Evolutionary conservation across 2,113 vertebrate genomes (phyloP).

Genomic region (Microcebus ravelobensis): DNA sequence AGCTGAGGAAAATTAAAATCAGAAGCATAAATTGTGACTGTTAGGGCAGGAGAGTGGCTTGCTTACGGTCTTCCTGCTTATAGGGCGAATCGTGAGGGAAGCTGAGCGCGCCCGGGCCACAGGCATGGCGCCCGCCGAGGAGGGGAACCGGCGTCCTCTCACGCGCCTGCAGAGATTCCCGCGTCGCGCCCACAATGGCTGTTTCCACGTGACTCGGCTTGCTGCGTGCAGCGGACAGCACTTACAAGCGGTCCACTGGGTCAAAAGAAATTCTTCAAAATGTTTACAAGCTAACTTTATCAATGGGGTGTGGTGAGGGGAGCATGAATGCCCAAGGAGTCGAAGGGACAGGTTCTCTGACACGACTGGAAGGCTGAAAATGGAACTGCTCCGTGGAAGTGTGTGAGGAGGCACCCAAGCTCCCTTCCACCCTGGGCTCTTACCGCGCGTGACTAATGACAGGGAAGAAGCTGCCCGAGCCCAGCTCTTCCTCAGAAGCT

Average conservation of each 20-base stretch:
- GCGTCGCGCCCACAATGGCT: not conserved
- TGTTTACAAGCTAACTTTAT: not conserved
- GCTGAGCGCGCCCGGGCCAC: not conserved
- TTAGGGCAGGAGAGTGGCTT: slow-evolving; percentile 60
- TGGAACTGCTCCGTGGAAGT: not conserved
- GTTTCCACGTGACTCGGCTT: not conserved
- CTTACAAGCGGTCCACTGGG: not conserved
- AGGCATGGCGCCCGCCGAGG: not conserved
- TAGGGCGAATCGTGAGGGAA: slow-evolving; percentile 30
- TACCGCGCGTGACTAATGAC: not conserved
- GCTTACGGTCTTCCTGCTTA: slow-evolving; percentile 66
- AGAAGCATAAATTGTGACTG: slow-evolving; percentile 77
- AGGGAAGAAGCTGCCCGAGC: not conserved
- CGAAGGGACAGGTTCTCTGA: not conserved
- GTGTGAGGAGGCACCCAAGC: not conserved
- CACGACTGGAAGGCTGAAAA: not conserved
- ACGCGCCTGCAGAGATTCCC: not conserved
- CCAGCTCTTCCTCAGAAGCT: not conserved
- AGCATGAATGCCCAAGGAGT: not conserved
- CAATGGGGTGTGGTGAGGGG: not conserved
- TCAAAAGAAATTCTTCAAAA: not conserved
- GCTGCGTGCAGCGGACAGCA: not conserved
- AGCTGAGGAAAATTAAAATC: slow-evolving; percentile 73
- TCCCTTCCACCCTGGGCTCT: not conserved
- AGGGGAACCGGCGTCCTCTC: not conserved